phyloP scores from a whole-genome alignment of 1,140 invertebrate genomes.

The Leptestheria dahalacensis region DNA sequence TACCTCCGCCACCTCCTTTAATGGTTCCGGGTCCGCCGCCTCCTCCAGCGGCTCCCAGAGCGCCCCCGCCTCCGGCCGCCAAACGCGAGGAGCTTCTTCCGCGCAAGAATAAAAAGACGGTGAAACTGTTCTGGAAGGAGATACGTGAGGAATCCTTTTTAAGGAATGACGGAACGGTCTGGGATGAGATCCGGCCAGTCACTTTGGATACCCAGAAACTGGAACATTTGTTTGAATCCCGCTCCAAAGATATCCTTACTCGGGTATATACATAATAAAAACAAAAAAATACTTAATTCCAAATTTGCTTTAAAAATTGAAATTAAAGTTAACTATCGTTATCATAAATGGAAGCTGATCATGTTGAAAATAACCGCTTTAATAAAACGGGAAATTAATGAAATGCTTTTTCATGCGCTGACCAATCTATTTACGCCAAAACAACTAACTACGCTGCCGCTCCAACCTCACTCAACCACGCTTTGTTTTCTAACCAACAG shows the following conservation, averaged over 20 bases:
- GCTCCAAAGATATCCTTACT: conserved; percentile 83
- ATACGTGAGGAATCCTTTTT: conserved; percentile 61
- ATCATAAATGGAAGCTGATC: too few relatives aligned
- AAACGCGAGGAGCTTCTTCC: conserved; percentile 28
- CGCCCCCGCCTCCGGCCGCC: conserved; percentile 14
- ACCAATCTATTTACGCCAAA: not conserved
- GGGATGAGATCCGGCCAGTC: conserved; percentile 78
- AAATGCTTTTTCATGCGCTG: not conserved
- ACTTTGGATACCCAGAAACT: conserved; percentile 81
- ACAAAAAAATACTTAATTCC: not conserved
- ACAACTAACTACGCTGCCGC: not conserved
- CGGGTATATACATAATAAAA: conserved; percentile 63
- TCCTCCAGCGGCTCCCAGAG: conserved; percentile 18
- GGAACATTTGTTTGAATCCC: conserved; percentile 92
- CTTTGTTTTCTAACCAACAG: not conserved
- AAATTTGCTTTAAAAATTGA: conserved; percentile 9
- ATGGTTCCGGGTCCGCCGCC: conserved; percentile 26
- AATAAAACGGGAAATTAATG: too few relatives aligned
- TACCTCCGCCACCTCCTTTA: conserved; percentile 28
- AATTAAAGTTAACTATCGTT: too few relatives aligned
- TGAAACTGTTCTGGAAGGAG: conserved; percentile 98
- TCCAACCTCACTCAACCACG: not conserved
- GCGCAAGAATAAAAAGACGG: conserved; percentile 95
- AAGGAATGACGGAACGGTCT: conserved; percentile 62
- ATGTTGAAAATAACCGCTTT: too few relatives aligned